Evolutionary conservation across 2,113 vertebrate species (phyloP).

Genomic region (Psephotus haematonotus): DNA sequence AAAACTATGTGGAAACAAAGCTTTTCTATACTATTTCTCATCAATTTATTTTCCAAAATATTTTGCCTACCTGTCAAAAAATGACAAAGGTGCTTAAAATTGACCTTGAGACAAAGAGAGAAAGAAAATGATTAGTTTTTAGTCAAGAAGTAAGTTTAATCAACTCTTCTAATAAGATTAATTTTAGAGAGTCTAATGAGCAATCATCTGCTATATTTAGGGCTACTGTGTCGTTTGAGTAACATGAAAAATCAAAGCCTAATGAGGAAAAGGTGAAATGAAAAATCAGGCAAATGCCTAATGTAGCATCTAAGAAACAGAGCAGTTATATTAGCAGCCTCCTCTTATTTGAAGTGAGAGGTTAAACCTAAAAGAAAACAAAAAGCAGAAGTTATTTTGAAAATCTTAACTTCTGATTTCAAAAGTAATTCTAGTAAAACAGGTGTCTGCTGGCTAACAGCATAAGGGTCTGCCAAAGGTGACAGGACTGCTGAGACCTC

Average conservation of each 20-base stretch:
- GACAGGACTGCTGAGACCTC: background rate
- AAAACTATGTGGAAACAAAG: background rate
- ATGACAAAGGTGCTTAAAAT: conserved; percentile 36
- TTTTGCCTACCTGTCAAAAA: background rate
- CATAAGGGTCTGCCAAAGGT: background rate
- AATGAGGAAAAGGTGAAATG: conserved; percentile 4
- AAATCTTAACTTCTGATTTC: background rate
- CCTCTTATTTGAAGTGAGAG: background rate
- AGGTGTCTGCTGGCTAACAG: background rate
- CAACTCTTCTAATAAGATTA: conserved; percentile 39
- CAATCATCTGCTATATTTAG: conserved; percentile 40
- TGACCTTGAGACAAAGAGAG: conserved; percentile 25
- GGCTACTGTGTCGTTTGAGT: conserved; percentile 11
- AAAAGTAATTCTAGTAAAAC: background rate
- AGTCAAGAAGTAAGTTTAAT: conserved; percentile 53
- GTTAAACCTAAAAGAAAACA: background rate
- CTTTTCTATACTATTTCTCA: background rate
- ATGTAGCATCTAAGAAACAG: background rate
- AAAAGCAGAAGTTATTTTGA: background rate
- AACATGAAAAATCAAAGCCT: conserved; percentile 29
- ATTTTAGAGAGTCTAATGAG: conserved; percentile 36
- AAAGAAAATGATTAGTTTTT: conserved; percentile 25
- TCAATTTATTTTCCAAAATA: background rate
- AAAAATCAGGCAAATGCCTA: background rate
- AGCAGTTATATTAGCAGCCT: background rate